These are phyloP conservation scores for Euproctis similis DNA, from an alignment of 2,888 invertebrate species.

Conservation along the genomic window DNA sequence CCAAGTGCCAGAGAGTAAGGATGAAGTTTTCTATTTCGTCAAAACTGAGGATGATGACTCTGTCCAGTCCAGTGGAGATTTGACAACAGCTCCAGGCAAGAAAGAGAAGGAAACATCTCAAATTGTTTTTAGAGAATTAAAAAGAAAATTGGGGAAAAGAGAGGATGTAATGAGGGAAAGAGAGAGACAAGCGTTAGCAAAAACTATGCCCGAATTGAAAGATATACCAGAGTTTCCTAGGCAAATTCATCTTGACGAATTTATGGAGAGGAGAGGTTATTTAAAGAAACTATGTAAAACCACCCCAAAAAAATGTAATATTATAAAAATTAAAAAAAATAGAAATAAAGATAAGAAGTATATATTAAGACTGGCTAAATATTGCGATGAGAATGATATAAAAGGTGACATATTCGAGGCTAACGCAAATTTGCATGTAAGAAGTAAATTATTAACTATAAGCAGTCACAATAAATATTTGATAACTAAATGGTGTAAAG, in stretches of 20 bases:
- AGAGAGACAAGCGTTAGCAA: conserved; percentile 60
- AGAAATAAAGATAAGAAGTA: conserved; percentile 26
- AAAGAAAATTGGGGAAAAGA: conserved; percentile 58
- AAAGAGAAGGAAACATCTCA: conserved; percentile 56
- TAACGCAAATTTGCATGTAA: conserved; percentile 34
- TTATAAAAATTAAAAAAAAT: conserved; percentile 21
- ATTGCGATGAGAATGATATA: conserved; percentile 35
- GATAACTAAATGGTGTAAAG: conserved; percentile 44
- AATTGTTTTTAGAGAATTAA: conserved; percentile 57
- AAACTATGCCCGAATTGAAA: conserved; percentile 63
- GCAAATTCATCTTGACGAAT: conserved; percentile 52
- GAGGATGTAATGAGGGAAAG: conserved; percentile 68
- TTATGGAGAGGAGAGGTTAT: conserved; percentile 40
- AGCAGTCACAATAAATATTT: conserved; percentile 16
- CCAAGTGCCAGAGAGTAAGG: conserved; percentile 47
- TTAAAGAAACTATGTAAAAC: conserved; percentile 40
- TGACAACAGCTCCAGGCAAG: conserved; percentile 52
- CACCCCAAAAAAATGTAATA: conserved; percentile 20
- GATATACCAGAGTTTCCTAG: conserved; percentile 61
- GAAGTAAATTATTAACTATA: conserved; percentile 38
- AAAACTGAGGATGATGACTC: conserved; percentile 55
- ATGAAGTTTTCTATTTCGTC: conserved; percentile 67
- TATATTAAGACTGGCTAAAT: conserved; percentile 29
- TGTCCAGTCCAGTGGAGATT: conserved; percentile 36
- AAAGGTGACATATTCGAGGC: conserved; percentile 31